These are phyloP conservation scores for Canis aureus DNA, from an alignment of 2,113 vertebrate genomes.

Conservation along the genomic window DNA sequence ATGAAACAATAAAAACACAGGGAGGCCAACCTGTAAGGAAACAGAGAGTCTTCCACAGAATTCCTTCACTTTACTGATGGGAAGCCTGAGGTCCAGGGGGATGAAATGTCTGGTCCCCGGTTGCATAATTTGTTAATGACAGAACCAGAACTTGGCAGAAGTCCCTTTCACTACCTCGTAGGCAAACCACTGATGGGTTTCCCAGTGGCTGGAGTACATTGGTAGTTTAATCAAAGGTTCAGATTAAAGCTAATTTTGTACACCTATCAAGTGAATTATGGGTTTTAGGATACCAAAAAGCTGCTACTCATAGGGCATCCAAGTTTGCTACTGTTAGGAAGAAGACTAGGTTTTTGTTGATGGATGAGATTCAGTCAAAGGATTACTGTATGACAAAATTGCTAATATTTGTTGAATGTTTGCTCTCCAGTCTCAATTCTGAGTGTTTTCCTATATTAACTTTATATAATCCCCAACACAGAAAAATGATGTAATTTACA, in stretches of 20 bases:
- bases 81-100: neutral
- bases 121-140: neutral
- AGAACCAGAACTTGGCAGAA: neutral
- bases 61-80: neutral
- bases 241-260: constrained; percentile 11
- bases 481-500: neutral
- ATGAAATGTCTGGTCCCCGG: neutral
- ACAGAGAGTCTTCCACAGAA: neutral
- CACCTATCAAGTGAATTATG: neutral
- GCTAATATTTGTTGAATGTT: neutral
- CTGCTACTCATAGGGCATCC: neutral
- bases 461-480: neutral
- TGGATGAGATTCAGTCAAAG: neutral
- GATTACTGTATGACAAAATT: neutral
- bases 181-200: neutral
- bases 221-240: constrained; percentile 29
- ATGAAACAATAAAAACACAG: neutral
- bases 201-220: neutral
- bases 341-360: neutral
- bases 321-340: neutral
- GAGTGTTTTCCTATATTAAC: neutral
- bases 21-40: neutral
- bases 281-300: neutral
- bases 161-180: neutral
- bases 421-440: neutral